Base-by-base conservation (phyloP, 2,113 vertebrate species). In the Rhabdornis inornatus region DNA sequence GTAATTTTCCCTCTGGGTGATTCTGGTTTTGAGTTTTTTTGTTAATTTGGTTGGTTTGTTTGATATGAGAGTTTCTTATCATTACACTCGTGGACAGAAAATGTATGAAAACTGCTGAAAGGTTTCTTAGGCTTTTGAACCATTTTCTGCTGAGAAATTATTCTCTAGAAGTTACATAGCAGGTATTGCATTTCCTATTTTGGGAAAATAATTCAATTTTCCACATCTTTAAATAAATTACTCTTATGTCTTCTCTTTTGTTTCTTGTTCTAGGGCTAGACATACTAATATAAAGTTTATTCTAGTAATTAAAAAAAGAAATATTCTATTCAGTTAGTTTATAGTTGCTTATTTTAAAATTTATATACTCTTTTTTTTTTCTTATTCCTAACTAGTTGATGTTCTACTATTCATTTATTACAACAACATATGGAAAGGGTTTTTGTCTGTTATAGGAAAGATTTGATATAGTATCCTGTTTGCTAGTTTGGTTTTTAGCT, bases 361-460 rank as follows among this genome's bases (percentile, higher is more conserved):
- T 50, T 2, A 55, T 72, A 69, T 12, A 45, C 3, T 3, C 2
- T 4, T 1, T 7, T 40, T 55, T n/a, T 20, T 52, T 64, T n/a
- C 28, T 5, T 74, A 28, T 74, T 89, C 6, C 3, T 39, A 31
- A n/a, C 2, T 45, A 68, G 6, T 9, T 39, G 6, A 27, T 64
- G 20, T 42, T 86, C 11, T 55, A 20, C 3, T 57, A 5, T 63
- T 40, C 4, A 10, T 53, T 79, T 56, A 47, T 21, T 78, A 40
- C 7, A 57, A 5, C 27, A 65, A 22, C 6, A 16, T 31, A 74
- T 19, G 4, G 4, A 4, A n/a, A 71, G 59, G 1, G 1, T 3
- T 79, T 85, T 35, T 42, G 2, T 31, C 30, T 15, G 10, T 50
- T 30, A 59, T 4, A 47, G 8, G 9, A 66, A 72, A 87, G 2